Percentiles rank a stretch among this genome's conserved stretches.
phyloP scores from a whole-genome alignment of 2,113 vertebrate genomes.

The Geococcyx californianus region DNA sequence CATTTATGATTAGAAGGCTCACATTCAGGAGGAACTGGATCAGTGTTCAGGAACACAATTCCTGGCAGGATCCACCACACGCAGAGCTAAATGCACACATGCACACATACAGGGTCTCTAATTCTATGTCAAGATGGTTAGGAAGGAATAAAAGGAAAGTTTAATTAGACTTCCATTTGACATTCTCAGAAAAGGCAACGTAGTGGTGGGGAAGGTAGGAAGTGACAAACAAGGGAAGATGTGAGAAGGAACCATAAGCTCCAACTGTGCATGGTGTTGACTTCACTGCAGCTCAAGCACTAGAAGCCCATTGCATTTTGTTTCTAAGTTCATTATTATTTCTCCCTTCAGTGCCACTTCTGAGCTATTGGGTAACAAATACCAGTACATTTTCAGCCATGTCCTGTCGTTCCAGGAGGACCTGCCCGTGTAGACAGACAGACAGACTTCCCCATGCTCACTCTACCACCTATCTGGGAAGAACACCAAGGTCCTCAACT shows the following conservation, averaged over 20 bases:
- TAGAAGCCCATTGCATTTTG: neutral
- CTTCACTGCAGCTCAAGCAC: neutral
- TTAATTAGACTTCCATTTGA: neutral
- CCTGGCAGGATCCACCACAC: neutral
- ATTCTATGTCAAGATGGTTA: neutral
- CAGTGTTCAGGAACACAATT: neutral
- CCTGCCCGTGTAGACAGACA: neutral
- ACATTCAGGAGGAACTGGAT: neutral
- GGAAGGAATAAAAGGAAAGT: neutral
- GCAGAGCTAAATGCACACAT: neutral
- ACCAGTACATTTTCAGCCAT: neutral
- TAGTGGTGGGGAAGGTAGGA: conserved; percentile 2
- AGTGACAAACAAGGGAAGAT: conserved; percentile 47
- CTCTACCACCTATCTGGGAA: neutral
- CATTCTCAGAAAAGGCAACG: neutral
- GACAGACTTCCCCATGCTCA: neutral
- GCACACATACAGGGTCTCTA: neutral
- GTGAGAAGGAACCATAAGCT: conserved; percentile 19
- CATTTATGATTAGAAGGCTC: neutral
- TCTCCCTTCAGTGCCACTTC: neutral
- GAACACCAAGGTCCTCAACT: neutral
- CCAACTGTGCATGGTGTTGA: neutral
- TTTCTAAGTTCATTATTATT: neutral
- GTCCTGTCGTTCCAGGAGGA: neutral
- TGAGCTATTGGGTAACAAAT: neutral